Evolutionary conservation across 2,888 invertebrate genomes (phyloP).

Genomic region (Agrilus cyanescens): DNA sequence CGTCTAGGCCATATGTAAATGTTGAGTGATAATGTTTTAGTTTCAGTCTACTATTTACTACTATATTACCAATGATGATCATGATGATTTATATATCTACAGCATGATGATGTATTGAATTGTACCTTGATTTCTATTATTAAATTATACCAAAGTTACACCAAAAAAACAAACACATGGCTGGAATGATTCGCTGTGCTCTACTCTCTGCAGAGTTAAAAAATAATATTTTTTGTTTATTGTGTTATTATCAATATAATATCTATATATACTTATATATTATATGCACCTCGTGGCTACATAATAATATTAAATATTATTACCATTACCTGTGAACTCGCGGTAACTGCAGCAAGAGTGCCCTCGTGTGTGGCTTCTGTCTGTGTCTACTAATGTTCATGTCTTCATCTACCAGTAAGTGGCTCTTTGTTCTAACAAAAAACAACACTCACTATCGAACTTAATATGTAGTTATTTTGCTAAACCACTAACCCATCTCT

Average conservation of each 20-base stretch:
- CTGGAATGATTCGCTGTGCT: conserved; percentile 20
- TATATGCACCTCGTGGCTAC: conserved; percentile 21
- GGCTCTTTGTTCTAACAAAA: conserved; percentile 30
- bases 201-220: not conserved
- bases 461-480: too few species aligned
- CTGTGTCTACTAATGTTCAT: conserved; percentile 36
- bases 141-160: conserved; percentile 37
- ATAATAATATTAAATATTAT: conserved; percentile 8
- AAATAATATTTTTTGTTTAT: not conserved
- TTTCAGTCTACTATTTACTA: conserved; percentile 28
- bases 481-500: too few species aligned
- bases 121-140: conserved; percentile 38
- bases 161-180: conserved; percentile 22
- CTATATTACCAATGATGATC: conserved; percentile 20
- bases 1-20: conserved; percentile 29
- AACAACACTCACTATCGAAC: too few species aligned
- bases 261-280: conserved; percentile 1
- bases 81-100: conserved; percentile 13
- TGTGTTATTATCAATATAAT: not conserved
- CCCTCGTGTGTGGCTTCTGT: conserved; percentile 34
- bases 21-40: conserved; percentile 33
- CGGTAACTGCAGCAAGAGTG: conserved; percentile 21
- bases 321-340: conserved; percentile 8
- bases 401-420: conserved; percentile 35
- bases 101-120: conserved; percentile 34